Evolutionary conservation across 2,113 vertebrate genomes (phyloP).

Genomic region (Ictidomys tridecemlineatus): DNA sequence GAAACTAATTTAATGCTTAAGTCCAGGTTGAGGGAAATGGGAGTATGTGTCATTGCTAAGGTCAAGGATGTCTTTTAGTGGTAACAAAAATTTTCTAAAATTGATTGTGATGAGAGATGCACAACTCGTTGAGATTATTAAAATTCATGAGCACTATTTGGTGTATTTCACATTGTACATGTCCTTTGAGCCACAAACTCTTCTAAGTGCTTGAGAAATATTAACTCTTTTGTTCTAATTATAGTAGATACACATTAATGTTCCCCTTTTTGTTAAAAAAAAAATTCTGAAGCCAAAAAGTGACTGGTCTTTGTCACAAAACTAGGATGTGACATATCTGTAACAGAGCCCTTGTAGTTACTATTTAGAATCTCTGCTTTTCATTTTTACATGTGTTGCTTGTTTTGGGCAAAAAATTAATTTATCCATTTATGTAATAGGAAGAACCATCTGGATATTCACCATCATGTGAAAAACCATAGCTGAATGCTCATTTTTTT

Average conservation of each 20-base stretch:
- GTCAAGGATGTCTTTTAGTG: background rate
- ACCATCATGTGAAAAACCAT: background rate
- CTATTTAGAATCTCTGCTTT: background rate
- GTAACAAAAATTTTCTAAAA: background rate
- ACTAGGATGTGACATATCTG: background rate
- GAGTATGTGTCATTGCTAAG: accelerated
- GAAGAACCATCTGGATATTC: background rate
- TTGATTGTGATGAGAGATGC: background rate
- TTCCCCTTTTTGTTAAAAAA: background rate
- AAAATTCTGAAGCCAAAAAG: background rate
- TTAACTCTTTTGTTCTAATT: background rate
- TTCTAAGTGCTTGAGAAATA: background rate
- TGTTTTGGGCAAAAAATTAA: background rate
- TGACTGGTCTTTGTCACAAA: background rate
- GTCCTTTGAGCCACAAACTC: background rate
- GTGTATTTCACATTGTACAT: background rate
- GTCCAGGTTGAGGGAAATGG: background rate
- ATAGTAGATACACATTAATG: background rate
- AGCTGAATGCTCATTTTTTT: background rate
- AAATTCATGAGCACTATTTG: background rate
- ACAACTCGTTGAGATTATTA: background rate
- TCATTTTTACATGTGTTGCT: background rate
- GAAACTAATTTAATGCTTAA: background rate
- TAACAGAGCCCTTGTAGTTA: background rate
- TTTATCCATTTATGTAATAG: background rate